Evolutionary conservation across 2,888 invertebrate species (phyloP), one percentile per base, ranked within the genome.

Genomic region (Acanthosepion esculentum): DNA sequence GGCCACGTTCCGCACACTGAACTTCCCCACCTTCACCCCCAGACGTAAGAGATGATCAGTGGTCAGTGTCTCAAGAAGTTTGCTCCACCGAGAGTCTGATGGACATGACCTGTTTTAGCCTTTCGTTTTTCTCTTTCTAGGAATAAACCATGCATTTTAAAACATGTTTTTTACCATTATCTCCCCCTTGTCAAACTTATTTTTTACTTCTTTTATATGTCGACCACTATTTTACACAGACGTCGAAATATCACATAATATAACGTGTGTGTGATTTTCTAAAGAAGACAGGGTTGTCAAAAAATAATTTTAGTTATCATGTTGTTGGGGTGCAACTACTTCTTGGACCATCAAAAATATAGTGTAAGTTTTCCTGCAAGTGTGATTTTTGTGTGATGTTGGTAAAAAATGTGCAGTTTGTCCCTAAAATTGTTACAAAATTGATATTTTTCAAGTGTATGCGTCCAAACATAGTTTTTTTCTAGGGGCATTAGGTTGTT

Each of bases 111-210:
- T 78, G n/a, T 33, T 78, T 33, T 78, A 33, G 2, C n/a, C 23
- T 33, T 8, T 78, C 3, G 10, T 78, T 78, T 78, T 78, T 33
- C 33, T 33, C n/a, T 78, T 78, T 78, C 33, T 78, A 18, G 2
- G n/a, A 78, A 78, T 78, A 78, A 78, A 78, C n/a, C 12, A 10
- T 12, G 33, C 33, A 78, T n/a, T 78, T 78, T 33, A 15, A 15
- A 78, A 78, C 78, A 33, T 78, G 78, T 78, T 78, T 78, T 78
- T 78, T 78, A 78, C 78, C 78, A 78, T 78, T 78, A 78, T 78
- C 78, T 78, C 78, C 78, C 78, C 78, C 78, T 78, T 78, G n/a
- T 78, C 78, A 78, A 78, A 78, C 78, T 78, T 78, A 78, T 78
- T 78, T 78, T 78, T 78, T 78, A 78, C 78, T 78, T 78, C n/a